Conservation (phyloP, 2,888 invertebrate species). For the Tenthredo amoena region DNA sequence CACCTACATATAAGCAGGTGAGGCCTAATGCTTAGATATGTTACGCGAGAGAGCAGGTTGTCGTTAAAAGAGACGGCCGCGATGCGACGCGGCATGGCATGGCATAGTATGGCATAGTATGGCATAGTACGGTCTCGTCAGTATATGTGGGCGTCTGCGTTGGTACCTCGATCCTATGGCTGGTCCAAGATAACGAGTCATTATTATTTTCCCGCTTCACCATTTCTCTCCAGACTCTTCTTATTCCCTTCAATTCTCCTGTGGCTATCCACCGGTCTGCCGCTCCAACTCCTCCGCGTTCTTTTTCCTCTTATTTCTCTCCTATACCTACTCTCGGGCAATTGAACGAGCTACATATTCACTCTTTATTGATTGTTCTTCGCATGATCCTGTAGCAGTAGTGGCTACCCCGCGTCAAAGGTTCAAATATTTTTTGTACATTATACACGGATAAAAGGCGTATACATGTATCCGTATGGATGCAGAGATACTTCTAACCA, state of each 20-base stretch:
- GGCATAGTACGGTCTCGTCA: background rate
- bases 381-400: background rate
- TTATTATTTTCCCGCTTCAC: constrained; percentile 48
- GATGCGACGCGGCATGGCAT: background rate
- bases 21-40: constrained; percentile 18
- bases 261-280: constrained; percentile 14
- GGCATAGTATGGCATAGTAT: background rate
- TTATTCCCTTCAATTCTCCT: constrained; percentile 30
- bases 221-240: constrained; percentile 53
- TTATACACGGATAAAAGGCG: background rate
- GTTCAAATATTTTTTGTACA: background rate
- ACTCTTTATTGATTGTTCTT: constrained; percentile 42
- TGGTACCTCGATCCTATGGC: constrained; percentile 1
- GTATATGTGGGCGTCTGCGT: background rate
- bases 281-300: background rate
- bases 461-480: background rate
- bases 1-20: background rate
- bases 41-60: constrained; percentile 7
- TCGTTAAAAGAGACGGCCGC: constrained; percentile 31
- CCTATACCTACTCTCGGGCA: background rate
- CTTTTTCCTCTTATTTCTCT: background rate
- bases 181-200: constrained; percentile 50
- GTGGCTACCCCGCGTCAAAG: background rate
- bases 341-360: constrained; percentile 8
- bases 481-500: background rate